Evolutionary conservation across 2,888 invertebrate species (phyloP).

Genomic region (Harpagoxenus sublaevis): DNA sequence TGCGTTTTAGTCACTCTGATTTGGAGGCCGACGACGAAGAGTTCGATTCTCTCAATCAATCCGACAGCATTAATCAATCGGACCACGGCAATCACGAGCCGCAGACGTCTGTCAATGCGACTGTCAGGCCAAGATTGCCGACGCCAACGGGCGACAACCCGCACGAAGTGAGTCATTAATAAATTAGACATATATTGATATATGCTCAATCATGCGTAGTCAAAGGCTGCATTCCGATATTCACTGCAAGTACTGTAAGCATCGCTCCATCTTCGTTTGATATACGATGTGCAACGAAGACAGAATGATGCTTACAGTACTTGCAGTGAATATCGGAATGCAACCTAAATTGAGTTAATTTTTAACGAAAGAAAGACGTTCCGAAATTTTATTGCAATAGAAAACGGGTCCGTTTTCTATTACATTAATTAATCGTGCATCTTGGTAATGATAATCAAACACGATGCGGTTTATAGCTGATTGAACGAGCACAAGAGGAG

Average conservation of each 20-base stretch:
- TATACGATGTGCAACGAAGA: too few relatives aligned
- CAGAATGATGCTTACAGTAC: too few relatives aligned
- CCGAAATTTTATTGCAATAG: neutral
- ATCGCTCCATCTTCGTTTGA: too few relatives aligned
- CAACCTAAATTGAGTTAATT: neutral
- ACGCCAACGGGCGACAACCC: slow-evolving; percentile 85
- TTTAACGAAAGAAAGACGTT: neutral
- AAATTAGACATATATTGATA: neutral
- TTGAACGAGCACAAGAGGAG: slow-evolving; percentile 85
- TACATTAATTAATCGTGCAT: neutral
- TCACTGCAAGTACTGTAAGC: too few relatives aligned
- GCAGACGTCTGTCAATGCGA: slow-evolving; percentile 75
- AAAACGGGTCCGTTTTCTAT: neutral
- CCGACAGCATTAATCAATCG: slow-evolving; percentile 83
- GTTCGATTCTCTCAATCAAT: slow-evolving; percentile 87
- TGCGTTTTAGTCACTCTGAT: slow-evolving; percentile 87
- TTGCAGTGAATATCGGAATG: too few relatives aligned
- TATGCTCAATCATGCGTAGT: neutral
- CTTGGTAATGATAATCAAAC: slow-evolving; percentile 9
- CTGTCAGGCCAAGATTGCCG: slow-evolving; percentile 82
- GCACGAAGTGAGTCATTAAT: slow-evolving; percentile 81
- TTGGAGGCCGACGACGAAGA: slow-evolving; percentile 89
- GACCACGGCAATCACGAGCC: slow-evolving; percentile 81
- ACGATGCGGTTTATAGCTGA: slow-evolving; percentile 75
- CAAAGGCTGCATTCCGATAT: neutral